phyloP scores from a whole-genome alignment of 2,797 vertebrate species.

The Caiman crocodilus region DNA sequence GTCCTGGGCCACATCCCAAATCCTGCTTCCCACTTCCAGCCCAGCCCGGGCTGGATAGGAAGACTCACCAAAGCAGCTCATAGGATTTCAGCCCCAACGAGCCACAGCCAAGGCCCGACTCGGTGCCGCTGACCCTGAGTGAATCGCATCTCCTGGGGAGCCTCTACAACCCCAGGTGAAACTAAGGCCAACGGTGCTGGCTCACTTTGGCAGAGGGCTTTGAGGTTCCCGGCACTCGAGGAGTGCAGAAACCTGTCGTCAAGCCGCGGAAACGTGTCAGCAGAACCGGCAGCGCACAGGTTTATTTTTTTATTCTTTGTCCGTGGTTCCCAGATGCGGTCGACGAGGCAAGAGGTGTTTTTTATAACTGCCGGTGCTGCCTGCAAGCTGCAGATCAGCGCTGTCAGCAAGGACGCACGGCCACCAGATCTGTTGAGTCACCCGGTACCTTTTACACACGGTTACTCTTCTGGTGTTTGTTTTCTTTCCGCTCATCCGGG shows the following conservation, averaged over 20 bases:
- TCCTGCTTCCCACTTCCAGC: background rate
- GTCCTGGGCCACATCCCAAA: background rate
- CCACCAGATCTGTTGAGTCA: background rate
- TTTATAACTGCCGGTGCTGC: background rate
- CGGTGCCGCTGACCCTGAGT: background rate
- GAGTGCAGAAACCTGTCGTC: background rate
- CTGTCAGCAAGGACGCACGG: background rate
- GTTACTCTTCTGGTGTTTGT: conserved; percentile 47
- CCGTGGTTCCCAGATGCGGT: conserved; percentile 29
- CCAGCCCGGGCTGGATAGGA: background rate
- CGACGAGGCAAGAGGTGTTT: background rate
- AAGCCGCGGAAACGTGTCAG: background rate
- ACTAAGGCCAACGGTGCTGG: no score
- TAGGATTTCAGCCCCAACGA: background rate
- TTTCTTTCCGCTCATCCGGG: conserved; percentile 55
- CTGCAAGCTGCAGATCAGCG: background rate
- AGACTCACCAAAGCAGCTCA: background rate
- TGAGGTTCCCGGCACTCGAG: background rate
- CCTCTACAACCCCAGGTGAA: background rate
- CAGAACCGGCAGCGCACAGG: background rate
- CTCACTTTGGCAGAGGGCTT: background rate
- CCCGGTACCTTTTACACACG: background rate
- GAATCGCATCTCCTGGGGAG: background rate
- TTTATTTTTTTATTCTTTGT: background rate
- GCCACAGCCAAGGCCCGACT: background rate